Evolutionary conservation across 1,140 invertebrate genomes (phyloP), one percentile per base, ranked within the genome.

Genomic region (Saccostrea glomerata): DNA sequence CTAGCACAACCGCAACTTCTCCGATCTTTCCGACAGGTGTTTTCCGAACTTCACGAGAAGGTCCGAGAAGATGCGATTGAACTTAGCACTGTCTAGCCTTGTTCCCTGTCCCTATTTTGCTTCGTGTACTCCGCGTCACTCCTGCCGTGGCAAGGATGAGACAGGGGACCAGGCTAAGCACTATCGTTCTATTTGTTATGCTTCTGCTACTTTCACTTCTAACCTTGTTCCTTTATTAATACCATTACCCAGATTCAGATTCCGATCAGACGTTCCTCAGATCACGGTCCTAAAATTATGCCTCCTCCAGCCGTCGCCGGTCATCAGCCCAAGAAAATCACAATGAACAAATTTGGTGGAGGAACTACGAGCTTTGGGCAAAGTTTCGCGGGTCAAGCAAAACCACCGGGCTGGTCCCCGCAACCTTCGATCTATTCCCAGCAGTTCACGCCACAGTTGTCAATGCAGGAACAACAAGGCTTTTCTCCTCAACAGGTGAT

Each of bases 261-360:
- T 55, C 85, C 85, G 9, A 66, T 86, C 12, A 82, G 88, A 66
- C 73, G 88, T 84, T 40, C 77, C 15, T 89, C 82, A 86, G 86
- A 88, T 60, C 84, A 88, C 82, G 82, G 77, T 82, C 88, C 82
- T 17, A 86, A 54, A 82, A 83, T 86, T 15, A 91, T 89, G 89
- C 89, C 86, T 77, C 85, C 86, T 82, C 87, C 89, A 82, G 90
- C 88, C 36, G 84, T 90, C 2, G 88, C 90, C n/a, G 93, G 93
- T 9, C 91, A 91, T 87, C 89, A 90, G 83, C 93, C 92, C 23
- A 93, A 90, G 84, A 93, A 93, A 88, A 86, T 92, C 4, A 92
- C 91, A 7, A 55, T 92, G 82, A 91, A 87, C 86, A 92, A 91
- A 47, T 91, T 91, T 84, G 92, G 92, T 85, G 92, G 92, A 30